These are phyloP conservation scores for Saguinus midas DNA, from an alignment of 2,113 vertebrate species.

Conservation along the genomic window DNA sequence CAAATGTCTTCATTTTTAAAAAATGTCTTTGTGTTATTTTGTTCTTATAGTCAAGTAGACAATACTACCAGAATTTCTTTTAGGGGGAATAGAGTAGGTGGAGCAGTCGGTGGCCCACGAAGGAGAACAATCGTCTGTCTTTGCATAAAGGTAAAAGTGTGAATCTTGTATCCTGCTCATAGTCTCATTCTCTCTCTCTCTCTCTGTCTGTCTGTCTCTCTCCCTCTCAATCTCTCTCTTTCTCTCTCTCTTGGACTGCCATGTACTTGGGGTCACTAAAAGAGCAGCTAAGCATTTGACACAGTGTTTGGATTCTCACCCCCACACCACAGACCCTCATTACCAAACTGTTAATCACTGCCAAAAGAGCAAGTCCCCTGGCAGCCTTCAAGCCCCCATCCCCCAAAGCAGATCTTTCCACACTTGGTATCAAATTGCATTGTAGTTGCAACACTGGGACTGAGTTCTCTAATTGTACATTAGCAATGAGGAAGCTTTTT, in stretches of 20 bases:
- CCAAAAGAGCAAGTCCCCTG: conserved; percentile 72
- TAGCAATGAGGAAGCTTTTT: background rate
- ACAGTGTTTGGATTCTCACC: conserved; percentile 78
- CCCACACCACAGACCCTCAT: conserved; percentile 74
- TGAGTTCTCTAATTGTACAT: conserved; percentile 45
- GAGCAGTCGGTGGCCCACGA: background rate
- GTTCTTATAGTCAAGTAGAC: background rate
- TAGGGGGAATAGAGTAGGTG: background rate
- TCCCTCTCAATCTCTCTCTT: background rate
- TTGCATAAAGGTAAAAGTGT: background rate
- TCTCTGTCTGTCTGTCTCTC: no score
- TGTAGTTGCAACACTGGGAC: conserved; percentile 60
- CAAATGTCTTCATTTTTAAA: background rate
- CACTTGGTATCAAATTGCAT: conserved; percentile 76
- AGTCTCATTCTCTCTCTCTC: background rate
- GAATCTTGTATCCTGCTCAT: background rate
- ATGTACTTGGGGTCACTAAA: conserved; percentile 73
- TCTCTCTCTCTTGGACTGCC: background rate
- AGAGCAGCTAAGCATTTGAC: conserved; percentile 78
- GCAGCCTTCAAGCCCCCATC: conserved; percentile 45
- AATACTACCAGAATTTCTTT: background rate
- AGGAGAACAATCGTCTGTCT: background rate
- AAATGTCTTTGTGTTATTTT: background rate
- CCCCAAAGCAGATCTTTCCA: conserved; percentile 66
- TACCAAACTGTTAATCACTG: conserved; percentile 80